phyloP scores from a whole-genome alignment of 2,888 invertebrate genomes.

The Ophraella communa region DNA sequence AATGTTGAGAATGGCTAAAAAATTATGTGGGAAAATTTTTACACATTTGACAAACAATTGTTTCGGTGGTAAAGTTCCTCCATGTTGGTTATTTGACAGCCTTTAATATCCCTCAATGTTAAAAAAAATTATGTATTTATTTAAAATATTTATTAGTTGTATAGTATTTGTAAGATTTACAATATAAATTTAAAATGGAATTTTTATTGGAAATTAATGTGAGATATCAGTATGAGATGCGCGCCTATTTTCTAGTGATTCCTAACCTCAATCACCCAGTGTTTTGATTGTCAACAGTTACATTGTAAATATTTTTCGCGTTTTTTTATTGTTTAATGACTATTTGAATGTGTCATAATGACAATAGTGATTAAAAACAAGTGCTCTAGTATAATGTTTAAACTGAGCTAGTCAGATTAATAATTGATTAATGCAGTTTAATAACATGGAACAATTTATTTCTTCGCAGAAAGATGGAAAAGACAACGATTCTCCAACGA shows the following conservation, averaged over 20 bases:
- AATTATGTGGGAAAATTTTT: not conserved
- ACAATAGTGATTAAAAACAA: slow-evolving; percentile 5
- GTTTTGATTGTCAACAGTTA: slow-evolving; percentile 17
- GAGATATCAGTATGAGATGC: slow-evolving; percentile 10
- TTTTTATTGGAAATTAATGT: not conserved
- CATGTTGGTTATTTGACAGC: slow-evolving; percentile 21
- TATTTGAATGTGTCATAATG: not conserved
- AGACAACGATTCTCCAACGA: slow-evolving; percentile 55
- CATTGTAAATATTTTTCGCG: not conserved
- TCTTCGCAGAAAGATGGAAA: slow-evolving; percentile 53
- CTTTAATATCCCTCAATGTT: not conserved
- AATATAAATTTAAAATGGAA: not conserved
- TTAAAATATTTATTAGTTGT: not conserved
- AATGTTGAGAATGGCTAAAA: not conserved
- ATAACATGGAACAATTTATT: slow-evolving; percentile 56
- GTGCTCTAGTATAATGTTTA: slow-evolving; percentile 1
- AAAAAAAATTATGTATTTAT: not conserved
- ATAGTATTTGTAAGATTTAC: not conserved
- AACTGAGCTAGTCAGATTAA: slow-evolving; percentile 2
- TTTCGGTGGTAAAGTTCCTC: slow-evolving; percentile 2
- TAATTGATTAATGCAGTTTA: slow-evolving; percentile 44
- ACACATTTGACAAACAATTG: not conserved
- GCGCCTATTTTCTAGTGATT: slow-evolving; percentile 21
- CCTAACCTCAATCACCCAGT: slow-evolving; percentile 23
- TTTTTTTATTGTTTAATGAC: not conserved